Evolutionary conservation across 2,888 invertebrate genomes (phyloP).

Genomic region (Steinernema scapterisci): DNA sequence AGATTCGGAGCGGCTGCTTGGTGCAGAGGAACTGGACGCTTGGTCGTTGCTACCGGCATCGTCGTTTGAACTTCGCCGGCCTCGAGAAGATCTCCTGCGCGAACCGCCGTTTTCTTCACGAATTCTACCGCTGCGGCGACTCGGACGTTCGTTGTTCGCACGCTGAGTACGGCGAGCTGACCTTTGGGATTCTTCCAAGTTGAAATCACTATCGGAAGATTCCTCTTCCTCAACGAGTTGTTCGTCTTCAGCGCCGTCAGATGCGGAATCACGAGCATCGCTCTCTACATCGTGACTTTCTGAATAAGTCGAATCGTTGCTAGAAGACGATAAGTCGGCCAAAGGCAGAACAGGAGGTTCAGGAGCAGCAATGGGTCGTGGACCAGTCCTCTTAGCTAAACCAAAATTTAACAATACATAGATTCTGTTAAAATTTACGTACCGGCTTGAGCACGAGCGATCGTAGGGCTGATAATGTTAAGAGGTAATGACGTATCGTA

Average conservation of each 20-base stretch:
- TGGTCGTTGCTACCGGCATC: neutral
- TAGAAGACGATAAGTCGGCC: neutral
- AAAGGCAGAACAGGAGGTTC: neutral
- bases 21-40: neutral
- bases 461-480: neutral
- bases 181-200: slow-evolving; percentile 1
- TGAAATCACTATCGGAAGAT: slow-evolving; percentile 15
- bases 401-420: too few species aligned
- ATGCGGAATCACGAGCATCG: neutral
- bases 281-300: neutral
- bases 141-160: neutral
- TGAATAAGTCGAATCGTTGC: slow-evolving; percentile 24
- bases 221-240: slow-evolving; percentile 38
- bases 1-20: neutral
- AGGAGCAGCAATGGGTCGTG: neutral
- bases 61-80: neutral
- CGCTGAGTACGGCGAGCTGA: neutral
- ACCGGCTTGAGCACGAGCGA: neutral
- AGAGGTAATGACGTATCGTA: neutral
- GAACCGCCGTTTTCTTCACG: neutral
- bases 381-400: neutral
- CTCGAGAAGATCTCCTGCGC: neutral
- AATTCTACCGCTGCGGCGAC: neutral
- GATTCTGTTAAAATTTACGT: neutral
- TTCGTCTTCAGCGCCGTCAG: slow-evolving; percentile 6